phyloP scores from a whole-genome alignment of 2,113 vertebrate species.

The Mustela nigripes region DNA sequence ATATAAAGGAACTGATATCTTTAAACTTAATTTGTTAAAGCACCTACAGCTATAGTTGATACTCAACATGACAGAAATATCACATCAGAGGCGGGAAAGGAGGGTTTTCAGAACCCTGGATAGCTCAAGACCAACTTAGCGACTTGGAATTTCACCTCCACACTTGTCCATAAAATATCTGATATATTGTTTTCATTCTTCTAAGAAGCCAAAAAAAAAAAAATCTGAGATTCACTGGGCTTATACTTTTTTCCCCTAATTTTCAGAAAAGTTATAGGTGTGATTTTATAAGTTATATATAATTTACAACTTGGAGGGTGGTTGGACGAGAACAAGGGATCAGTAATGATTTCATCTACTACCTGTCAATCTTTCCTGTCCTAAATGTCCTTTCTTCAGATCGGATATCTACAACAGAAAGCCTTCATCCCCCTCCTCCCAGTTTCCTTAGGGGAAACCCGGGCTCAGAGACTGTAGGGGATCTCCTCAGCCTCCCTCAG shows the following conservation, averaged over 20 bases:
- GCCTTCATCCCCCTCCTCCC: neutral
- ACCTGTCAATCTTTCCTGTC: neutral
- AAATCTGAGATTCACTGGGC: neutral
- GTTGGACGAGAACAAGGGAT: neutral
- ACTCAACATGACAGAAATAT: neutral
- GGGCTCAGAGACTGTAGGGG: neutral
- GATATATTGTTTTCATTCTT: neutral
- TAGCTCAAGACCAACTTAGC: neutral
- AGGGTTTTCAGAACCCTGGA: conserved; percentile 82
- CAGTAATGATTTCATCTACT: neutral
- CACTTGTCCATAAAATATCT: neutral
- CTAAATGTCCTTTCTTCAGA: neutral
- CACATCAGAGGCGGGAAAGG: neutral
- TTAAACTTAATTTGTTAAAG: conserved; percentile 65
- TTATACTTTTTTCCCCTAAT: conserved; percentile 18
- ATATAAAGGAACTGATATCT: neutral
- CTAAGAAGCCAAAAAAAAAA: neutral
- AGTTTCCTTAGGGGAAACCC: neutral
- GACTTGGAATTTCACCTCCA: neutral
- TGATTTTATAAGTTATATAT: conserved; percentile 34
- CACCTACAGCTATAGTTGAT: neutral
- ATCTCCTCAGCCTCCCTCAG: neutral
- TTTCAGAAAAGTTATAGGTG: neutral
- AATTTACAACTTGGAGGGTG: conserved; percentile 19
- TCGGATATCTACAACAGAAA: neutral